Conservation (phyloP, 2,888 invertebrate species). For the Galeruca laticollis region DNA sequence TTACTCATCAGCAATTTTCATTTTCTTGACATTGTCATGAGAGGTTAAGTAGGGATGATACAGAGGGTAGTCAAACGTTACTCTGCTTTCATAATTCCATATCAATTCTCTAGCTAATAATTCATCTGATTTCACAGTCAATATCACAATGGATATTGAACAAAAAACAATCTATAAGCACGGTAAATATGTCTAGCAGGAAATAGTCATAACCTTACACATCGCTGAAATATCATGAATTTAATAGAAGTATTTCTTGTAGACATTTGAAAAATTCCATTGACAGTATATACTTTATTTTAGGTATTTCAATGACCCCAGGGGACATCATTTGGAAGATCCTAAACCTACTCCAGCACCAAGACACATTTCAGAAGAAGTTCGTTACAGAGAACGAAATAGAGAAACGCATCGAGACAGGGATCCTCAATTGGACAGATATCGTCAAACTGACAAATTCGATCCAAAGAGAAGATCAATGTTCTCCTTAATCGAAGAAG, state of each 20-base stretch:
- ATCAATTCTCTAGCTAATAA: no score
- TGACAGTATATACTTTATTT: background rate
- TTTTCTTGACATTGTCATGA: no score
- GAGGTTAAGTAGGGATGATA: no score
- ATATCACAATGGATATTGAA: no score
- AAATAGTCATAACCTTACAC: no score
- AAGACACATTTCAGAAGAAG: conserved; percentile 56
- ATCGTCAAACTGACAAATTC: conserved; percentile 58
- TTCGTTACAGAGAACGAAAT: conserved; percentile 56
- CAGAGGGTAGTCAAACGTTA: no score
- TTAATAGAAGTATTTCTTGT: no score
- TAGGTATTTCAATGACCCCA: conserved; percentile 54
- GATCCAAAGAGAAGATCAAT: conserved; percentile 65
- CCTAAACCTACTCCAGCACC: conserved; percentile 60
- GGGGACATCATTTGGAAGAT: conserved; percentile 49
- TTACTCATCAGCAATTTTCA: no score
- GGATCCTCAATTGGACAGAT: conserved; percentile 51
- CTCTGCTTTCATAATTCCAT: no score
- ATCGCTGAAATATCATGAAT: no score
- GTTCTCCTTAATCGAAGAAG: conserved; percentile 66
- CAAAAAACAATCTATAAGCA: no score
- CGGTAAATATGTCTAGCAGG: background rate
- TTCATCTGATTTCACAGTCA: no score
- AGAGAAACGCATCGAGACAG: conserved; percentile 46
- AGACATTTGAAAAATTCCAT: background rate